A percentile compares a stretch with the other conserved stretches of the same genome.
phyloP scores from a whole-genome alignment of 2,113 vertebrate species.

The Chrysochloris asiatica region DNA sequence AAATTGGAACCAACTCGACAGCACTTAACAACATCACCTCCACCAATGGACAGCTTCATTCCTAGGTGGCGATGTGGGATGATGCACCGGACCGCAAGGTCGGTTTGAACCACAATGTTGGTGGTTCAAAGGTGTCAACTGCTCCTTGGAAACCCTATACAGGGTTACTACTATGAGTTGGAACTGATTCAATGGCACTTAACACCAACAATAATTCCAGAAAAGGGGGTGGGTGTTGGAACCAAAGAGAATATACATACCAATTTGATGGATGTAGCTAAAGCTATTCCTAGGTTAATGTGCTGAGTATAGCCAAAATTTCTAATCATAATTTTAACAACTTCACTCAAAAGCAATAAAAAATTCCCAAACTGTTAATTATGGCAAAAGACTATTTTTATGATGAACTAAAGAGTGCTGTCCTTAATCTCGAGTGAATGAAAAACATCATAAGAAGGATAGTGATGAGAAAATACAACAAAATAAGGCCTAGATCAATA shows the following conservation, averaged over 20 bases:
- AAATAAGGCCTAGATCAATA: no score
- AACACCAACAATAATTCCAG: no score
- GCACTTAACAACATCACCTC: background rate
- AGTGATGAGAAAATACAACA: no score
- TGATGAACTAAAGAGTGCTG: background rate
- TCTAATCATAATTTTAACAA: background rate
- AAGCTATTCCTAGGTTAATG: background rate
- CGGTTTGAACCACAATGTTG: no score
- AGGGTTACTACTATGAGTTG: no score
- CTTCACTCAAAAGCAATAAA: background rate
- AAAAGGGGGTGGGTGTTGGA: background rate
- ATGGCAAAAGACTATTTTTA: background rate
- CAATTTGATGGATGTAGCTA: background rate
- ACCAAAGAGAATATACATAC: background rate
- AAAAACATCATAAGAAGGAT: background rate
- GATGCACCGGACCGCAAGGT: no score
- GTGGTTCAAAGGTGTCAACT: no score
- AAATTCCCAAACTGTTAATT: background rate
- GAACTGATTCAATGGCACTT: no score
- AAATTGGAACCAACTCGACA: no score
- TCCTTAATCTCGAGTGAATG: background rate
- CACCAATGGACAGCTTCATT: background rate
- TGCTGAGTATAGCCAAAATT: background rate
- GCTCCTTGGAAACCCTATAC: no score
- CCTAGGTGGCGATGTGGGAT: background rate